Conservation (phyloP, 2,113 vertebrate species). For the Chionodraco myersi region DNA sequence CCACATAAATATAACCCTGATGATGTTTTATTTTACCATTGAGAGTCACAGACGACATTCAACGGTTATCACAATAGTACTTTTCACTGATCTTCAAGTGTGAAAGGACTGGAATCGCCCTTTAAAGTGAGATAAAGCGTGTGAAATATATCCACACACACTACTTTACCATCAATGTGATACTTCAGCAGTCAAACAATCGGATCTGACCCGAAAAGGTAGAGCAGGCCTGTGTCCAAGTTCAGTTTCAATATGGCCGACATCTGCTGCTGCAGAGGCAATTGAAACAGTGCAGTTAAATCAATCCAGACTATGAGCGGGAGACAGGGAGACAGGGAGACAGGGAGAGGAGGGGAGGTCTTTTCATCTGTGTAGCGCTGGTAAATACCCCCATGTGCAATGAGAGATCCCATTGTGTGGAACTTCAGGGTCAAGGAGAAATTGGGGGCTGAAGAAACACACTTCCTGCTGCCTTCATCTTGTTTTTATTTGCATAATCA, state of each 20-base stretch:
- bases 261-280: conserved; percentile 73
- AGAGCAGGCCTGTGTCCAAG: conserved; percentile 30
- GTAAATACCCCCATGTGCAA: conserved; percentile 72
- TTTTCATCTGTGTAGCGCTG: conserved; percentile 55
- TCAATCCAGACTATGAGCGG: conserved; percentile 70
- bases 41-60: background rate
- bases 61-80: no score
- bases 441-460: background rate
- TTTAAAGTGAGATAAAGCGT: conserved; percentile 7
- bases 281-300: conserved; percentile 66
- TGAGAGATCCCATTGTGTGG: conserved; percentile 59
- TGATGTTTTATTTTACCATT: background rate
- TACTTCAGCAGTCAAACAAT: background rate
- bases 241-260: conserved; percentile 65
- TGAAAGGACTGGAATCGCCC: background rate
- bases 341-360: conserved; percentile 19
- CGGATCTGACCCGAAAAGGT: no score
- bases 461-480: background rate
- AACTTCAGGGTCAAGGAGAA: conserved; percentile 34
- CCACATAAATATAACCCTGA: background rate
- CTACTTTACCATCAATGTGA: background rate
- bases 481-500: background rate
- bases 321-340: conserved; percentile 21
- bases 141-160: conserved; percentile 11
- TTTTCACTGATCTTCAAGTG: background rate